These are phyloP conservation scores for Dipodomys spectabilis DNA, from an alignment of 2,113 vertebrate genomes.

Conservation along the genomic window DNA sequence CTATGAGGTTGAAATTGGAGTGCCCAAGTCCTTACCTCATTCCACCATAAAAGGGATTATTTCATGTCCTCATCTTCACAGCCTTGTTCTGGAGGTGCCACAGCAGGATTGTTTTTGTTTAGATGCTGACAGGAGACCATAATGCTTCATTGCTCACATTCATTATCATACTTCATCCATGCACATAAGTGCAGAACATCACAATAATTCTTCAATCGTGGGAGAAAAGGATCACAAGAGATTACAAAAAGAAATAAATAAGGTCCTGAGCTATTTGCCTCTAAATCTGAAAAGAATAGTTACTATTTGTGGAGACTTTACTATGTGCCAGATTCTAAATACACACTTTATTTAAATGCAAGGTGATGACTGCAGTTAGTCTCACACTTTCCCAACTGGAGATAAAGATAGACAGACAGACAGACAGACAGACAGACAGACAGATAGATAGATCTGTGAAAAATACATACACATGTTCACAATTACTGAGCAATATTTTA, in stretches of 20 bases:
- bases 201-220: not conserved
- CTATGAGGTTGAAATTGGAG: not conserved
- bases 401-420: not conserved
- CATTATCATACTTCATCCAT: not conserved
- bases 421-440: too few relatives aligned
- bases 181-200: not conserved
- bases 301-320: constrained; percentile 8
- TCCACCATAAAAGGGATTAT: constrained; percentile 16
- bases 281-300: constrained; percentile 46
- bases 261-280: constrained; percentile 27
- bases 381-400: not conserved
- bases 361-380: not conserved
- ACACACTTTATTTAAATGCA: constrained; percentile 24
- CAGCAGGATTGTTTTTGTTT: constrained; percentile 32
- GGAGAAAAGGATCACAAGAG: not conserved
- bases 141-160: not conserved
- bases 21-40: not conserved
- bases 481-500: constrained; percentile 22
- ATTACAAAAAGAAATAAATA: not conserved
- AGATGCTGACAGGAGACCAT: not conserved
- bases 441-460: too few relatives aligned
- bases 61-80: not conserved
- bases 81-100: not conserved
- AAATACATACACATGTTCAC: not conserved
- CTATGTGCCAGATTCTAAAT: not conserved